Conservation (phyloP, 2,888 invertebrate species). For the Coronaproctus castanopsis region DNA sequence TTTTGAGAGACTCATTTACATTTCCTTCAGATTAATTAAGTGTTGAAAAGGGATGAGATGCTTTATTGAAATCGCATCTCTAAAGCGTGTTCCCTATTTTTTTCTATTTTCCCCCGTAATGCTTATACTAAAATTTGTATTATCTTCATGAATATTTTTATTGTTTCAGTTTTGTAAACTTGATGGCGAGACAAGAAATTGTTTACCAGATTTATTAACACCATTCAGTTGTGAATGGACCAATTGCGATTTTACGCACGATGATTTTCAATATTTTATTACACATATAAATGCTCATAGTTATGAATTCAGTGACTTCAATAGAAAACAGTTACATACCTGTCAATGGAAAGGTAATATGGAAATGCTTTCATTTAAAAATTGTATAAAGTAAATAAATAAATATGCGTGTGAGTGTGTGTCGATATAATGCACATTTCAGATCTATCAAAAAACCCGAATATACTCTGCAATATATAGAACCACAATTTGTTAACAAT, state of each 20-base stretch:
- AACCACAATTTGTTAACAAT: no score
- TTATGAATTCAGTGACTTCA: neutral
- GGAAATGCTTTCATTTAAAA: no score
- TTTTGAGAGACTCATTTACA: neutral
- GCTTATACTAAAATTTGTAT: no score
- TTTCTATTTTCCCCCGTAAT: no score
- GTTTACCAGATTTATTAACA: conserved; percentile 29
- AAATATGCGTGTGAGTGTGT: no score
- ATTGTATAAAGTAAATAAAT: no score
- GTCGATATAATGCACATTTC: no score
- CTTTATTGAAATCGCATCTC: no score
- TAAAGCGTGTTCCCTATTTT: no score
- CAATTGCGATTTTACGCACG: conserved; percentile 25
- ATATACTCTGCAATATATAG: no score
- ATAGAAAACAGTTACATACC: conserved; percentile 1
- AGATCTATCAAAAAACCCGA: no score
- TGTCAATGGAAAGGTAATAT: conserved; percentile 15
- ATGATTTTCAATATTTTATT: conserved; percentile 28
- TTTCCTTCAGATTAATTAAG: neutral
- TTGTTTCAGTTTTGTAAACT: conserved; percentile 22
- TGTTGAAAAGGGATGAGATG: no score
- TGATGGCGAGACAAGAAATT: conserved; percentile 31
- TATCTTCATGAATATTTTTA: neutral
- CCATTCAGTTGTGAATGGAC: conserved; percentile 28
- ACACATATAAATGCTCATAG: conserved; percentile 34